A percentile compares a stretch with the other conserved stretches of the same genome.
These are phyloP conservation scores for Drosophila obscura DNA, from an alignment of 1,140 invertebrate species.

Conservation along the genomic window DNA sequence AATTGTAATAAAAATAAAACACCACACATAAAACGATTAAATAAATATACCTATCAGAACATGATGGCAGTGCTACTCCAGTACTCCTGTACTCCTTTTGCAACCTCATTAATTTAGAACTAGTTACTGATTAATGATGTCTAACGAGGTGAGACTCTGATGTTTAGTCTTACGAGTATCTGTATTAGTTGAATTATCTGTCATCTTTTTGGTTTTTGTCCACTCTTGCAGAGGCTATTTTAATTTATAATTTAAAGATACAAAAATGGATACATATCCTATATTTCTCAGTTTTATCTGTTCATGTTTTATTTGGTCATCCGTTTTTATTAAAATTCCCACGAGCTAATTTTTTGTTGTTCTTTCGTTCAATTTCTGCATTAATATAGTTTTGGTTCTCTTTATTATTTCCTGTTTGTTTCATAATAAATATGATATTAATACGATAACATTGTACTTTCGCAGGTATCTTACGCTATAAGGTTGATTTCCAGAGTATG, in stretches of 20 bases:
- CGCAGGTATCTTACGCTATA: conserved; percentile 94
- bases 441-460: conserved; percentile 10
- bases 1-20: conserved; percentile 60
- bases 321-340: too few species aligned
- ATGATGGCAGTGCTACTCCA: neutral
- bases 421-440: neutral
- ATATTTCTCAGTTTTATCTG: too few species aligned
- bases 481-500: conserved; percentile 99
- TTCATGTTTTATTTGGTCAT: too few species aligned
- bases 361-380: neutral
- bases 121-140: too few species aligned
- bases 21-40: conserved; percentile 37
- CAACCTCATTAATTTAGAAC: too few species aligned
- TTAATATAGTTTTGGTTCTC: conserved; percentile 14
- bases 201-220: neutral
- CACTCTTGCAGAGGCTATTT: neutral
- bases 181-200: neutral
- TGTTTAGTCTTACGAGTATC: neutral
- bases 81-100: too few species aligned
- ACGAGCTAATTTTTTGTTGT: neutral
- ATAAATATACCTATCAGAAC: conserved; percentile 21
- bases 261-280: too few species aligned
- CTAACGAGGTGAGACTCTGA: conserved; percentile 25
- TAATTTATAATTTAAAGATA: neutral
- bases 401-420: neutral